Percentiles rank a stretch among this genome's conserved stretches.
Evolutionary conservation across 2,113 vertebrate species (phyloP).

Genomic region (Siniperca knerii): DNA sequence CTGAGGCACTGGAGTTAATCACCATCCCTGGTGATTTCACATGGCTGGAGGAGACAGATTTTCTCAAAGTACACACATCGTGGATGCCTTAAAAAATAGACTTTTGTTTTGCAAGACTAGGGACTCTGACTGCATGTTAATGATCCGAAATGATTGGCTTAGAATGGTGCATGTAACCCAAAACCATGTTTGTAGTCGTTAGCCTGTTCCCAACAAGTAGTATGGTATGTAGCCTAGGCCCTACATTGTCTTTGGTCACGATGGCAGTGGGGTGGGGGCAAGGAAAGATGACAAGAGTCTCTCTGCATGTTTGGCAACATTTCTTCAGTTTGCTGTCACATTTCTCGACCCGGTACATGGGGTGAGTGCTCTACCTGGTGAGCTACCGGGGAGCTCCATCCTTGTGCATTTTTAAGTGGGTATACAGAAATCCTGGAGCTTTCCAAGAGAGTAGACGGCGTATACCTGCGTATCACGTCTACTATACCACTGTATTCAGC

Average conservation of each 20-base stretch:
- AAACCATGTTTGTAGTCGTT: not conserved
- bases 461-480: not conserved
- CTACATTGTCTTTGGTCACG: not conserved
- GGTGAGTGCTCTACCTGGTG: not conserved
- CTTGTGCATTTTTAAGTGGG: not conserved
- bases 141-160: not conserved
- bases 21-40: no score
- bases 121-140: not conserved
- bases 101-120: no score
- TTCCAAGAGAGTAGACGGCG: not conserved
- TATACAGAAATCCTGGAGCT: not conserved
- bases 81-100: no score
- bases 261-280: not conserved
- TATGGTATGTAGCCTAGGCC: no score
- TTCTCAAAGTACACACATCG: no score
- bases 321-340: not conserved
- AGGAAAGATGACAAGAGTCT: not conserved
- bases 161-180: no score
- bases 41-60: no score
- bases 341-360: not conserved
- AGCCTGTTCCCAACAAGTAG: not conserved
- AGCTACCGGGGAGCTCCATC: no score
- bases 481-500: not conserved
- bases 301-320: not conserved
- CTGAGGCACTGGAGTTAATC: no score